phyloP scores from a whole-genome alignment of 2,888 invertebrate species.

The Mycalesis mineus region DNA sequence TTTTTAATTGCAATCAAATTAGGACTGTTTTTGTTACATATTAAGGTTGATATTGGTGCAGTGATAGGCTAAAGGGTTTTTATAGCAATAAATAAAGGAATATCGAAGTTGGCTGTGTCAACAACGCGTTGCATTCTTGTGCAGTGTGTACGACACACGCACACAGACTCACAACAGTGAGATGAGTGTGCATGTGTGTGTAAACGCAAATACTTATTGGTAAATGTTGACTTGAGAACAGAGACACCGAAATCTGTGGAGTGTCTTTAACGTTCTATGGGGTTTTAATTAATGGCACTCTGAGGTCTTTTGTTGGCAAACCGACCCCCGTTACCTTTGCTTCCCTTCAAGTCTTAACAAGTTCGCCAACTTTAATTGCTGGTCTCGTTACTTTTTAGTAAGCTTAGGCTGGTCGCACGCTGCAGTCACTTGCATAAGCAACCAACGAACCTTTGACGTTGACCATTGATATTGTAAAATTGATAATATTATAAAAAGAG shows the following conservation, averaged over 20 bases:
- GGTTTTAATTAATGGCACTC: conserved; percentile 18
- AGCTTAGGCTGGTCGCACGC: not conserved
- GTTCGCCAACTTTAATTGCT: conserved; percentile 24
- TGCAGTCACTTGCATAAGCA: not conserved
- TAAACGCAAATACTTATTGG: conserved; percentile 73
- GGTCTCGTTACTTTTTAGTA: conserved; percentile 20
- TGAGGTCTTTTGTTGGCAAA: conserved; percentile 16
- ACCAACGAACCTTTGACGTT: no score
- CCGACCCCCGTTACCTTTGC: conserved; percentile 9
- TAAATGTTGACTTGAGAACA: conserved; percentile 71
- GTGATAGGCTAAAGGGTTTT: conserved; percentile 54
- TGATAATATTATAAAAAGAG: no score
- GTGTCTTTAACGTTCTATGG: conserved; percentile 11
- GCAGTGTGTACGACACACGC: conserved; percentile 61
- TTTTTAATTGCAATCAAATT: conserved; percentile 23
- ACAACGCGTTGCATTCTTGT: conserved; percentile 78
- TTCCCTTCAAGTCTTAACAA: conserved; percentile 17
- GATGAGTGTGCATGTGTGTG: conserved; percentile 45
- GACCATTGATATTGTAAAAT: no score
- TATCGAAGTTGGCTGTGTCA: conserved; percentile 78
- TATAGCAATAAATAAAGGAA: conserved; percentile 78
- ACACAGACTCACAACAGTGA: conserved; percentile 37
- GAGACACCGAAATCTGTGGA: conserved; percentile 29
- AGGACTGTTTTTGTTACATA: rapidly evolving
- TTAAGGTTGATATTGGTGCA: conserved; percentile 36